phyloP scores from a whole-genome alignment of 2,113 vertebrate genomes.

The Eretmochelys imbricata region DNA sequence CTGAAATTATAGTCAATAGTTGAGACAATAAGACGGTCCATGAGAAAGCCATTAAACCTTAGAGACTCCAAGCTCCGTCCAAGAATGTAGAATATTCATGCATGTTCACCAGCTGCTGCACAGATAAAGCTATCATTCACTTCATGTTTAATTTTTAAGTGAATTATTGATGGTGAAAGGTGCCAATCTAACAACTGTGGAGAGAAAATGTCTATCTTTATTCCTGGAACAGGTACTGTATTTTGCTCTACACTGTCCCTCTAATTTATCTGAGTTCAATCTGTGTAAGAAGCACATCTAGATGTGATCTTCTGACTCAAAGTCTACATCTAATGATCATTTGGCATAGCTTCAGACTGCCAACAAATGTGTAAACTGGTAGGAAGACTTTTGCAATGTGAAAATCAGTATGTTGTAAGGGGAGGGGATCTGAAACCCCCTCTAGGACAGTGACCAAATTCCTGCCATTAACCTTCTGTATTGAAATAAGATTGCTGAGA shows the following conservation, averaged over 20 bases:
- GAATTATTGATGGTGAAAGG: not conserved
- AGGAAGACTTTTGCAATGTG: not conserved
- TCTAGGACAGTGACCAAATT: not conserved
- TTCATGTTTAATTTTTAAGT: not conserved
- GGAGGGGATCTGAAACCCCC: not conserved
- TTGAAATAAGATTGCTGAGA: conserved; percentile 1
- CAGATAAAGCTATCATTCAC: not conserved
- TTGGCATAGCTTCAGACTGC: conserved; percentile 27
- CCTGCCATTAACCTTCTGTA: conserved; percentile 31
- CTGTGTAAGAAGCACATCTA: not conserved
- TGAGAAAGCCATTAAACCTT: not conserved
- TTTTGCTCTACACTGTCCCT: not conserved
- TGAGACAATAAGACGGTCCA: not conserved
- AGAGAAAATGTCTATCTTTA: not conserved
- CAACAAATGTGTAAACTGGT: not conserved
- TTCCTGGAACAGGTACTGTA: not conserved
- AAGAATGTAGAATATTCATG: not conserved
- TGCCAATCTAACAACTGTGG: not conserved
- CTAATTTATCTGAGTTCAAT: not conserved
- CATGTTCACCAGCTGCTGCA: not conserved
- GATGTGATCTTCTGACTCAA: conserved; percentile 5
- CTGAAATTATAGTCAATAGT: not conserved
- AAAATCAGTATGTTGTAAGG: not conserved
- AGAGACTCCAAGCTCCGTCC: not conserved
- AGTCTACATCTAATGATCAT: not conserved